Percentiles rank a stretch among this genome's conserved stretches.
Conservation (phyloP, 2,113 vertebrate species). For the Osmerus eperlanus region DNA sequence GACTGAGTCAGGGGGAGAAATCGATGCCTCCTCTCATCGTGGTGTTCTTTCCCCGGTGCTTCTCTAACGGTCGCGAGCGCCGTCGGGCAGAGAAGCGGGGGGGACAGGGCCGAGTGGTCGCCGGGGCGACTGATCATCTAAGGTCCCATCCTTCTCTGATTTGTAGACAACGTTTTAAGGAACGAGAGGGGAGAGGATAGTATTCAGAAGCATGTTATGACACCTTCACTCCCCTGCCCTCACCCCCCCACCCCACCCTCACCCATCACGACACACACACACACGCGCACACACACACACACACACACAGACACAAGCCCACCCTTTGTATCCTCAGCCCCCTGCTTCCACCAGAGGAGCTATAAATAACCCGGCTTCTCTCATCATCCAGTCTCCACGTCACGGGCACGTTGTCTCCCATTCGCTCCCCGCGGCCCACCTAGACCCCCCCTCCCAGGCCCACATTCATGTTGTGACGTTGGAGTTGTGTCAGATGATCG, state of each 20-base stretch:
- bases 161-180: conserved; percentile 36
- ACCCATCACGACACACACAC: conserved; percentile 22
- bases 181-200: conserved; percentile 18
- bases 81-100: background rate
- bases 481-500: background rate
- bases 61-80: background rate
- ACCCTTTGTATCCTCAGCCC: conserved; percentile 6
- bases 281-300: conserved; percentile 1
- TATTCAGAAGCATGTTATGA: conserved; percentile 14
- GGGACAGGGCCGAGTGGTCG: background rate
- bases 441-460: conserved; percentile 6
- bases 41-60: background rate
- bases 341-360: conserved; percentile 28
- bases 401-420: conserved; percentile 38
- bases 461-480: background rate
- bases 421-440: conserved; percentile 22
- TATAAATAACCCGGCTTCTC: conserved; percentile 58
- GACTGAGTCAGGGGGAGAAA: background rate
- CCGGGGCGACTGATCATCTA: conserved; percentile 14
- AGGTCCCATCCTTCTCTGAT: conserved; percentile 18
- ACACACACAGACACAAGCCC: too few relatives aligned
- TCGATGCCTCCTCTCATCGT: background rate
- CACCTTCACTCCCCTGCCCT: too few relatives aligned
- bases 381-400: conserved; percentile 45
- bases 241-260: background rate